Percentiles rank a stretch among this genome's conserved stretches.
Evolutionary conservation across 2,113 vertebrate species (phyloP).

Genomic region (Proterorhinus semilunaris): DNA sequence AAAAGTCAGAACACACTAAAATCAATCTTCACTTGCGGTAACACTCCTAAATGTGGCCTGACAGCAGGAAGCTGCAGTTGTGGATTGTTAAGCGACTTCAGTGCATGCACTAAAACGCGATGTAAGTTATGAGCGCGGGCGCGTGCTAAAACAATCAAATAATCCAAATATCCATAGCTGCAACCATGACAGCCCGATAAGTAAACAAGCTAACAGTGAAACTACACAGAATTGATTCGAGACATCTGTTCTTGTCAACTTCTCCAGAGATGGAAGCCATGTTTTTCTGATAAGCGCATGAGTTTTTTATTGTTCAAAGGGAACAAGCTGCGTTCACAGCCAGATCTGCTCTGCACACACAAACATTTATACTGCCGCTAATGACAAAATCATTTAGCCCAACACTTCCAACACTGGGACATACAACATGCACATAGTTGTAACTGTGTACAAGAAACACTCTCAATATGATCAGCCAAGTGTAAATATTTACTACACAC

Average conservation of each 20-base stretch:
- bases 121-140: conserved; percentile 37
- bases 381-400: conserved; percentile 62
- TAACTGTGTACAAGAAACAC: conserved; percentile 14
- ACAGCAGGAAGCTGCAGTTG: neutral
- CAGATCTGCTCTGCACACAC: conserved; percentile 45
- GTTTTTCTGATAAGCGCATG: conserved; percentile 60
- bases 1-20: conserved; percentile 32
- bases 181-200: conserved; percentile 40
- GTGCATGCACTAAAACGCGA: conserved; percentile 21
- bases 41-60: conserved; percentile 16
- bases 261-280: conserved; percentile 29
- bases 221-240: conserved; percentile 7
- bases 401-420: conserved; percentile 18
- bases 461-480: conserved; percentile 6
- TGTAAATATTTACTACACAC: neutral
- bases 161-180: conserved; percentile 49
- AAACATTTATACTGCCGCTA: conserved; percentile 61
- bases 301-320: conserved; percentile 65
- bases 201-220: conserved; percentile 40
- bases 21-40: conserved; percentile 24
- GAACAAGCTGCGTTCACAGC: conserved; percentile 54
- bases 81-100: conserved; percentile 3
- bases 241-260: conserved; percentile 58
- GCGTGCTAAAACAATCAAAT: conserved; percentile 47
- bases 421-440: conserved; percentile 12